Conservation (phyloP, 2,797 vertebrate genomes). For the Sebastiscus albofasciatus region DNA sequence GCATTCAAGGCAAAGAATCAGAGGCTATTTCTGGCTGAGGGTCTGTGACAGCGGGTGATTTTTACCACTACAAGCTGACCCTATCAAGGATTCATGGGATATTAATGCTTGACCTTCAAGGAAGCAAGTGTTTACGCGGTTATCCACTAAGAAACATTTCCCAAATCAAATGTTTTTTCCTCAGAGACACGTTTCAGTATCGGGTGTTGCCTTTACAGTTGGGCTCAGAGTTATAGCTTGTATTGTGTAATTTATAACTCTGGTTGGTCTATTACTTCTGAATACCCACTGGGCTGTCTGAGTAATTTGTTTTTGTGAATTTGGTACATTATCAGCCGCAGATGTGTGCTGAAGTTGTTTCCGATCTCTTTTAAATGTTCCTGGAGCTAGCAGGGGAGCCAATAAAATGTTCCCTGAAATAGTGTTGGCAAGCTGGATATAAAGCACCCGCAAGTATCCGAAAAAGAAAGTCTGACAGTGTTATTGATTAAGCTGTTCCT, state of each 20-base stretch:
- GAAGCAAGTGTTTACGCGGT: slow-evolving; percentile 13
- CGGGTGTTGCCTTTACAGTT: slow-evolving; percentile 25
- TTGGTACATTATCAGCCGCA: slow-evolving; percentile 54
- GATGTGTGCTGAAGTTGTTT: slow-evolving; percentile 55
- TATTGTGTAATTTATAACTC: slow-evolving; percentile 63
- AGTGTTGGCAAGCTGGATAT: slow-evolving; percentile 23
- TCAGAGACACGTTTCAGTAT: slow-evolving; percentile 7
- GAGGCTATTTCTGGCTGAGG: slow-evolving; percentile 54
- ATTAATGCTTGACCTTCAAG: slow-evolving; percentile 66
- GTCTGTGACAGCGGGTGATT: slow-evolving; percentile 37
- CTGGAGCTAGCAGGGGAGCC: slow-evolving; percentile 51
- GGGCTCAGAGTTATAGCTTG: slow-evolving; percentile 24
- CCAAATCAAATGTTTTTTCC: slow-evolving; percentile 29
- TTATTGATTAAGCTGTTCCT: slow-evolving; percentile 15
- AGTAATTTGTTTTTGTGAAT: slow-evolving; percentile 71
- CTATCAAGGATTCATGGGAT: slow-evolving; percentile 38
- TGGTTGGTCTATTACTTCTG: slow-evolving; percentile 59
- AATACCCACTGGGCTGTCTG: slow-evolving; percentile 61
- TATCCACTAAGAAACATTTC: neutral
- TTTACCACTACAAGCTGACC: slow-evolving; percentile 43
- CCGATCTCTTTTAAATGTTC: slow-evolving; percentile 57
- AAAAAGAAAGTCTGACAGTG: slow-evolving; percentile 9
- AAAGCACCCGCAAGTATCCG: slow-evolving; percentile 22
- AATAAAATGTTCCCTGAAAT: slow-evolving; percentile 48
- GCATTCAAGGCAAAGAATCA: slow-evolving; percentile 56